phyloP scores from a whole-genome alignment of 1,140 invertebrate genomes.

The Araneus ventricosus region DNA sequence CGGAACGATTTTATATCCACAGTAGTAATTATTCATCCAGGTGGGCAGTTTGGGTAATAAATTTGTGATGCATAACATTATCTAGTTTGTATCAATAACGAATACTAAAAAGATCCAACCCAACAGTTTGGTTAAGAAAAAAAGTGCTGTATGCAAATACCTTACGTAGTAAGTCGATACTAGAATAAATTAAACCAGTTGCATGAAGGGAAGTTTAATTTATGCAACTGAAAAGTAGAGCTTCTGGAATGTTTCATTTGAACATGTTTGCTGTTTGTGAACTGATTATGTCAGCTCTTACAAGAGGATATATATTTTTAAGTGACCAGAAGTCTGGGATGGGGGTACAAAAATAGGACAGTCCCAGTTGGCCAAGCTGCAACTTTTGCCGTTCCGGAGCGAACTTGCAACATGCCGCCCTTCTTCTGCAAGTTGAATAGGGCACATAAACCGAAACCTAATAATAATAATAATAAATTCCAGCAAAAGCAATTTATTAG shows the following conservation, averaged over 20 bases:
- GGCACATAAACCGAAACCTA: no score
- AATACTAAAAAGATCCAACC: neutral
- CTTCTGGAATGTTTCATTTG: neutral
- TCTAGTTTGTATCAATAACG: neutral
- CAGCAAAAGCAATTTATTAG: no score
- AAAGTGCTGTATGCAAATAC: neutral
- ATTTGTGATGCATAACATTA: conserved; percentile 31
- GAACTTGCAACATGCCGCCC: no score
- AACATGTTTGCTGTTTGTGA: neutral
- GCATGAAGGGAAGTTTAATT: neutral
- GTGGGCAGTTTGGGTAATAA: neutral
- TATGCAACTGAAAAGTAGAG: neutral
- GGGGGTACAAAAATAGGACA: no score
- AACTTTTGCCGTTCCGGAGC: no score
- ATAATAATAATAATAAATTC: no score
- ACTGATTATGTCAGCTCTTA: no score
- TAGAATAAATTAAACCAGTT: neutral
- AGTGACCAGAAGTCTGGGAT: no score
- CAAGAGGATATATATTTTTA: no score
- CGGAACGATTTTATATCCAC: neutral
- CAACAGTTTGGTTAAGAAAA: neutral
- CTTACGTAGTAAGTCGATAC: neutral
- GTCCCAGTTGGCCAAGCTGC: no score
- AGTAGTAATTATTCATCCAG: neutral
- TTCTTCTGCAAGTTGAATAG: no score